phyloP scores from a whole-genome alignment of 2,888 invertebrate genomes.

The Tillus elongatus region DNA sequence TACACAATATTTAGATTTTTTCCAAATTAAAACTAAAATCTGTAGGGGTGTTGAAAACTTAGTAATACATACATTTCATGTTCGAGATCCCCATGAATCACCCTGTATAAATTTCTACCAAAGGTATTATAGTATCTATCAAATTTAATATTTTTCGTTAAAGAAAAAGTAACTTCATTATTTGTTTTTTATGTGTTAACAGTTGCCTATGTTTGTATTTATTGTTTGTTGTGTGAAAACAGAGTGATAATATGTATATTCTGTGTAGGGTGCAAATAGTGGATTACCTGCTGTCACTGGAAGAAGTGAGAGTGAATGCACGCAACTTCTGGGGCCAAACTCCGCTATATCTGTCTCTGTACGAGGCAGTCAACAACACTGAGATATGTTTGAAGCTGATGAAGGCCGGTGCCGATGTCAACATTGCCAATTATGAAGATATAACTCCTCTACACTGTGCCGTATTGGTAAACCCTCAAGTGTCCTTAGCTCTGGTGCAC shows the following conservation, averaged over 20 bases:
- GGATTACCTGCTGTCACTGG: constrained; percentile 21
- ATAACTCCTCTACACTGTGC: constrained; percentile 28
- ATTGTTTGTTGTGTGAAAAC: constrained; percentile 3
- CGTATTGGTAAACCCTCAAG: constrained; percentile 17
- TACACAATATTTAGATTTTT: too few species aligned
- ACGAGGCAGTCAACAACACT: constrained; percentile 14
- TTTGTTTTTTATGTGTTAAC: too few species aligned
- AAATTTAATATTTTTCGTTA: too few species aligned
- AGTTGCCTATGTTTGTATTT: constrained; percentile 4
- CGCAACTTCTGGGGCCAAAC: constrained; percentile 27
- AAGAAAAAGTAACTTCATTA: too few species aligned
- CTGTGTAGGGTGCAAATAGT: constrained; percentile 25
- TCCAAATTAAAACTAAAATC: too few species aligned
- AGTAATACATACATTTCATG: too few species aligned
- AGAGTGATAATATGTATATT: constrained; percentile 11
- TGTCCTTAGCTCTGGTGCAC: constrained; percentile 23
- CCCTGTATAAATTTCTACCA: too few species aligned
- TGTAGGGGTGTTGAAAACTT: too few species aligned
- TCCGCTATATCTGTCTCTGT: constrained; percentile 24
- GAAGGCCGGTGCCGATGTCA: constrained; percentile 25
- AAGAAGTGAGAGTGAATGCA: constrained; percentile 23
- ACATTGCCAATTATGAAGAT: constrained; percentile 21
- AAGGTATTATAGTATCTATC: too few species aligned
- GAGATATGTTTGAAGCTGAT: constrained; percentile 22
- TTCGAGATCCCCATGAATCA: too few species aligned